Percentiles rank a stretch among this genome's conserved stretches.
Conservation (phyloP, 2,888 invertebrate genomes). For the Ditula angustiorana region DNA sequence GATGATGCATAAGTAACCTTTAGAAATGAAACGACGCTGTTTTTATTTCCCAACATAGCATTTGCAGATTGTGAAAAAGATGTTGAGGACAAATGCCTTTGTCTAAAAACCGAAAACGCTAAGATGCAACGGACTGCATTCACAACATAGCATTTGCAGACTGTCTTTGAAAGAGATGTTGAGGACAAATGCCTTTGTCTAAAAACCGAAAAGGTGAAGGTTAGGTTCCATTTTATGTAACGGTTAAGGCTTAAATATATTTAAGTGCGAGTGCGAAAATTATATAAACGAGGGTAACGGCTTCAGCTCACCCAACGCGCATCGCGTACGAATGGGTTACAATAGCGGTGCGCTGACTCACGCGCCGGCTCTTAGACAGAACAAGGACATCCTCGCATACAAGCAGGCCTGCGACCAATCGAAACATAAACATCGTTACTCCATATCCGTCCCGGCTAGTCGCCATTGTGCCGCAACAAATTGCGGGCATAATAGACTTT, state of each 20-base stretch:
- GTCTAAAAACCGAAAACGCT: conserved; percentile 15
- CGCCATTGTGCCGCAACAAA: conserved; percentile 81
- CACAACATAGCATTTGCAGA: no score
- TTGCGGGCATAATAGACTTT: conserved; percentile 77
- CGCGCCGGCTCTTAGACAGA: conserved; percentile 61
- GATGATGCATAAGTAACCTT: conserved; percentile 7
- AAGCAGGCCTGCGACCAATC: conserved; percentile 68
- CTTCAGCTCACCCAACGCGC: conserved; percentile 50
- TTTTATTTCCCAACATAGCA: conserved; percentile 15
- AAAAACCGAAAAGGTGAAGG: conserved; percentile 15
- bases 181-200: conserved; percentile 23
- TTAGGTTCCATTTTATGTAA: conserved; percentile 24
- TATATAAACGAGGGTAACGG: conserved; percentile 45
- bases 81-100: conserved; percentile 21
- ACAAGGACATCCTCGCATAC: conserved; percentile 75
- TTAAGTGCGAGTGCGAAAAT: conserved; percentile 21
- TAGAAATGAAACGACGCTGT: conserved; percentile 9
- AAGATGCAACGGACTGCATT: no score
- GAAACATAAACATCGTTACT: conserved; percentile 80
- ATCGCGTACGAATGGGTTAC: conserved; percentile 65
- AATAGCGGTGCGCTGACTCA: conserved; percentile 75
- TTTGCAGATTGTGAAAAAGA: conserved; percentile 12
- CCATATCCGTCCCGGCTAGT: conserved; percentile 80
- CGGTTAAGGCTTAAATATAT: conserved; percentile 26
- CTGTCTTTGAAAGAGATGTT: no score